A percentile compares a stretch with the other conserved stretches of the same genome.
Evolutionary conservation across 1,140 invertebrate genomes (phyloP).

Genomic region (Plectus sambesii): DNA sequence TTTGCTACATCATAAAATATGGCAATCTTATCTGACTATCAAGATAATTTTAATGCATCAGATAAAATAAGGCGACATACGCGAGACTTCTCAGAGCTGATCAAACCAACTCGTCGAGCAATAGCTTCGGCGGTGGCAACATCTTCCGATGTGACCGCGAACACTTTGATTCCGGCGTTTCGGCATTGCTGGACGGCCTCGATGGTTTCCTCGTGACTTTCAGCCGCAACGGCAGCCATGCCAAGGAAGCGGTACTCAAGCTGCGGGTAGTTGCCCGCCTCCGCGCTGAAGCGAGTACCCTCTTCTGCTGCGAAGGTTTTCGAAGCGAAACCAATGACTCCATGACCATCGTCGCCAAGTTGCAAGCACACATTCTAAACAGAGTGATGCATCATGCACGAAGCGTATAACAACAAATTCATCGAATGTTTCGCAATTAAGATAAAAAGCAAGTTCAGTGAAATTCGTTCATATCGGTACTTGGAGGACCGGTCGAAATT

Average conservation of each 20-base stretch:
- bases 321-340: conserved; percentile 39
- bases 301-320: conserved; percentile 27
- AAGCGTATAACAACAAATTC: too few relatives aligned
- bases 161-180: conserved; percentile 41
- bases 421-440: too few relatives aligned
- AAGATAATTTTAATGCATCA: too few relatives aligned
- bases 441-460: too few relatives aligned
- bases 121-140: conserved; percentile 37
- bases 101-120: conserved; percentile 38
- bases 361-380: conserved; percentile 29
- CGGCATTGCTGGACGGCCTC: conserved; percentile 33
- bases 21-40: too few relatives aligned
- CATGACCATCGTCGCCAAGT: conserved; percentile 35
- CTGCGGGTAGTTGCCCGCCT: conserved; percentile 28
- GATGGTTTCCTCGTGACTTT: conserved; percentile 32
- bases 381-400: too few relatives aligned
- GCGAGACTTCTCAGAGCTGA: too few relatives aligned
- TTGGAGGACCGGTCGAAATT: too few relatives aligned
- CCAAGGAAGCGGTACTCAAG: conserved; percentile 33
- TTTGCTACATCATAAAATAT: too few relatives aligned
- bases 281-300: conserved; percentile 24
- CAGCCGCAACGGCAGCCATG: conserved; percentile 42
- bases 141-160: conserved; percentile 44
- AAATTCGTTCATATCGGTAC: too few relatives aligned
- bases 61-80: too few relatives aligned